Evolutionary conservation across 2,888 invertebrate species (phyloP), one percentile per base, ranked within the genome.

Genomic region (Trypoxylon attenuatum): DNA sequence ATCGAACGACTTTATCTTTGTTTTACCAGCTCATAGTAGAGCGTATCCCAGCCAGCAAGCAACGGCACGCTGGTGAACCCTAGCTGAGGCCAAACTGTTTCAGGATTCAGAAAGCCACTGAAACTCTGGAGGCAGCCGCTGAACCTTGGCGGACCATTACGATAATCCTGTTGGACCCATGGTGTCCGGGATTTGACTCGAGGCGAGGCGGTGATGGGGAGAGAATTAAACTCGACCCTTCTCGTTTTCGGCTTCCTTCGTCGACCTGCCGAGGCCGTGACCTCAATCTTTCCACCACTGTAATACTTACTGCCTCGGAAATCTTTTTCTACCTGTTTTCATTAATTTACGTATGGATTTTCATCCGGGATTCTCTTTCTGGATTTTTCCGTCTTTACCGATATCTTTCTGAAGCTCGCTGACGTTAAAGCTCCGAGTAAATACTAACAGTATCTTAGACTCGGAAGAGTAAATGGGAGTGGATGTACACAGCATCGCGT

Each of bases 81-180:
- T n/a, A n/a, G n/a, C n/a, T n/a, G n/a, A 47, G 6, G 8, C 47
- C 52, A 45, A 62, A 16, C 51, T 45, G 64, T 64, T 59, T 19
- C 59, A 57, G 59, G 63, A 61, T 74, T 59, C 58, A 29, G 61
- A 66, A 69, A 63, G 56, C 42, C 43, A 52, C 41, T 42, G 15
- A 55, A 64, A 69, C 69, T 78, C 78, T 69, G n/a, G 79, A 79
- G 76, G 71, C 79, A 71, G 68, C 10, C 71, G 70, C 72, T 74
- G 76, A 82, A 83, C 78, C 82, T 81, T 81, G 73, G 78, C 67
- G 76, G 74, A 80, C 81, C 82, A 82, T 84, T 84, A 84, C 83
- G 79, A 83, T 84, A 84, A 84, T 84, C 83, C 83, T 78, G 82
- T 81, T 83, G 83, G 82, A 82, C 81, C 79, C 75, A 67, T 67